phyloP scores from a whole-genome alignment of 1,140 invertebrate genomes.

The Sarcophaga bullata region DNA sequence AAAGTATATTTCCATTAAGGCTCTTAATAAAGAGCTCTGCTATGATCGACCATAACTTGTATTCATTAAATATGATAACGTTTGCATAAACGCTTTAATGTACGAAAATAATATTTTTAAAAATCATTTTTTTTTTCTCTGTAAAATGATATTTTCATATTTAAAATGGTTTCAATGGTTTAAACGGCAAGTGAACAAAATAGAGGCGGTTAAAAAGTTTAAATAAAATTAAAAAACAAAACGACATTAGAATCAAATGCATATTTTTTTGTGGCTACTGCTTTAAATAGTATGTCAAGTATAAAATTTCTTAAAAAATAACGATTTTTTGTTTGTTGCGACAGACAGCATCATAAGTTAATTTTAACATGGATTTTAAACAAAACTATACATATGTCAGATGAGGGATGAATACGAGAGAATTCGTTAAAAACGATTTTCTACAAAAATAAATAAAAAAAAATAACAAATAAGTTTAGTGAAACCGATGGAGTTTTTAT shows the following conservation, averaged over 20 bases:
- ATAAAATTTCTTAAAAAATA: background rate
- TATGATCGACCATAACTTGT: background rate
- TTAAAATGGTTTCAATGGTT: background rate
- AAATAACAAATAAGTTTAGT: too few relatives aligned
- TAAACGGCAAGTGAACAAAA: background rate
- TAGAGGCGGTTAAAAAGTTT: constrained; percentile 8
- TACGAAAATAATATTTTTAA: background rate
- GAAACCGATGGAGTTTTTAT: too few relatives aligned
- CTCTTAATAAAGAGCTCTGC: background rate
- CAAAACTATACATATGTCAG: too few relatives aligned
- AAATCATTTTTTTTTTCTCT: background rate
- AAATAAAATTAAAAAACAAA: background rate
- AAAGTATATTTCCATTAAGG: background rate
- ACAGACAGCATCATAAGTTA: too few relatives aligned
- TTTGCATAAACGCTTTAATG: background rate
- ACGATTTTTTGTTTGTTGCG: too few relatives aligned
- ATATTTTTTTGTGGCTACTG: background rate
- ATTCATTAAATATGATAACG: background rate
- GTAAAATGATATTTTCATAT: constrained; percentile 8
- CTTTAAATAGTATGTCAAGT: background rate
- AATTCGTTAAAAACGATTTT: too few relatives aligned
- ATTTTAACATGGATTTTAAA: too few relatives aligned
- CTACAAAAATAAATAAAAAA: too few relatives aligned
- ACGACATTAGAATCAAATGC: too few relatives aligned
- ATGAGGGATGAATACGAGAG: too few relatives aligned